phyloP scores from a whole-genome alignment of 2,113 vertebrate genomes.

The Xiphophorus couchianus region DNA sequence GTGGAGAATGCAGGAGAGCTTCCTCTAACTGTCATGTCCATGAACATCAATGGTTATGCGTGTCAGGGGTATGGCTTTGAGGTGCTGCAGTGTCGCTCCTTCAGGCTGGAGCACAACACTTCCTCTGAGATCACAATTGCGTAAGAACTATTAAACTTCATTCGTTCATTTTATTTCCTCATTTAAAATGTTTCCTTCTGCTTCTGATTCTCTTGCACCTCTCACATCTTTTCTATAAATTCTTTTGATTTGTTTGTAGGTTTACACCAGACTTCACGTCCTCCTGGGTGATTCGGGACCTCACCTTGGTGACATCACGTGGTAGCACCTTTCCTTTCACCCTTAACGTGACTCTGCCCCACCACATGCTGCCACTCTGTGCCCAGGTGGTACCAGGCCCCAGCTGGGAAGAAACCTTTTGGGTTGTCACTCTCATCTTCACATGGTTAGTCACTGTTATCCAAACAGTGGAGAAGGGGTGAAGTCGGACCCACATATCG shows the following conservation, averaged over 20 bases:
- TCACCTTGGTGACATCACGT: constrained; percentile 88
- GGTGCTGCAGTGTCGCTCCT: constrained; percentile 90
- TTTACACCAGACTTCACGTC: constrained; percentile 99
- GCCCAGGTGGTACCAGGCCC: constrained; percentile 95
- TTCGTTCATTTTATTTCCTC: not conserved
- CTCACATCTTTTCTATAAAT: not conserved
- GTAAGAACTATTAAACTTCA: constrained; percentile 76
- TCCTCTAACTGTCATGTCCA: constrained; percentile 90
- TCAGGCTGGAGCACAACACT: constrained; percentile 88
- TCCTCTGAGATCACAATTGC: constrained; percentile 94
- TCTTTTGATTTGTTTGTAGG: constrained; percentile 64
- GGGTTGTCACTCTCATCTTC: constrained; percentile 92
- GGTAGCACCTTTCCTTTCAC: constrained; percentile 91
- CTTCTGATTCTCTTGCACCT: not conserved
- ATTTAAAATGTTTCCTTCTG: not conserved
- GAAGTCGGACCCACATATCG: not conserved
- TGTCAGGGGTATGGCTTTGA: constrained; percentile 98
- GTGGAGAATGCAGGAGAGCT: constrained; percentile 96
- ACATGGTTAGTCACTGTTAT: constrained; percentile 83
- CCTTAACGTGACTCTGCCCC: constrained; percentile 94
- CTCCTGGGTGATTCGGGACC: constrained; percentile 96
- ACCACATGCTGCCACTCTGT: constrained; percentile 94
- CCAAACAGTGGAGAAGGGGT: not conserved
- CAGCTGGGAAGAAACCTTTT: constrained; percentile 97
- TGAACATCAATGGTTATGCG: constrained; percentile 96